Conservation (phyloP, 2,888 invertebrate genomes). For the Drosophila diplacantha region DNA sequence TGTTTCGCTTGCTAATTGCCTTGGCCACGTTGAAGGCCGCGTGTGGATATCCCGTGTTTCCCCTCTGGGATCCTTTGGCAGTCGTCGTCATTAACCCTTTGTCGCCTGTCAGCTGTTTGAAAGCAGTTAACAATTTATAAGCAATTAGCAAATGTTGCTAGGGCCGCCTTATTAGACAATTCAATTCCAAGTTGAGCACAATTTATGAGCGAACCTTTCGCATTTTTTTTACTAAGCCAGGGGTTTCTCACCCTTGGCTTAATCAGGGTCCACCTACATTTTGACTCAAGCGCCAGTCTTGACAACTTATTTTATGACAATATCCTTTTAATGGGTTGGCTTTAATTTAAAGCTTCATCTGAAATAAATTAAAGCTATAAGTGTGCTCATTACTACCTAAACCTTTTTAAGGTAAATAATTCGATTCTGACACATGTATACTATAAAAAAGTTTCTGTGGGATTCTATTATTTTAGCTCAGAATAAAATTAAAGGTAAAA, state of each 20-base stretch:
- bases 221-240: slow-evolving; percentile 1
- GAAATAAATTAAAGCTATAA: neutral
- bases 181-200: slow-evolving; percentile 35
- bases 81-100: slow-evolving; percentile 57
- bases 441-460: neutral
- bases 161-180: slow-evolving; percentile 54
- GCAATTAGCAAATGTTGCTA: slow-evolving; percentile 58
- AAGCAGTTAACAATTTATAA: slow-evolving; percentile 62
- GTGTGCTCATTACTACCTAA: neutral
- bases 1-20: slow-evolving; percentile 63
- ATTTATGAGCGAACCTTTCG: slow-evolving; percentile 18
- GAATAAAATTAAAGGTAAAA: neutral
- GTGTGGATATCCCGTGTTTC: slow-evolving; percentile 10
- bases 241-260: slow-evolving; percentile 3
- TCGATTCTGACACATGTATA: neutral
- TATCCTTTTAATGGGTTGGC: neutral
- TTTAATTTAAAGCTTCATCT: neutral
- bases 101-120: slow-evolving; percentile 55
- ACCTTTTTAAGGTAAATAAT: neutral
- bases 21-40: slow-evolving; percentile 10
- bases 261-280: slow-evolving; percentile 16
- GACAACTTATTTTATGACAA: neutral
- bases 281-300: too few relatives aligned
- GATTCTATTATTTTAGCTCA: neutral
- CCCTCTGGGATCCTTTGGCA: slow-evolving; percentile 4